These are phyloP conservation scores for Scylla paramamosain DNA, from an alignment of 1,140 invertebrate species.

Conservation along the genomic window DNA sequence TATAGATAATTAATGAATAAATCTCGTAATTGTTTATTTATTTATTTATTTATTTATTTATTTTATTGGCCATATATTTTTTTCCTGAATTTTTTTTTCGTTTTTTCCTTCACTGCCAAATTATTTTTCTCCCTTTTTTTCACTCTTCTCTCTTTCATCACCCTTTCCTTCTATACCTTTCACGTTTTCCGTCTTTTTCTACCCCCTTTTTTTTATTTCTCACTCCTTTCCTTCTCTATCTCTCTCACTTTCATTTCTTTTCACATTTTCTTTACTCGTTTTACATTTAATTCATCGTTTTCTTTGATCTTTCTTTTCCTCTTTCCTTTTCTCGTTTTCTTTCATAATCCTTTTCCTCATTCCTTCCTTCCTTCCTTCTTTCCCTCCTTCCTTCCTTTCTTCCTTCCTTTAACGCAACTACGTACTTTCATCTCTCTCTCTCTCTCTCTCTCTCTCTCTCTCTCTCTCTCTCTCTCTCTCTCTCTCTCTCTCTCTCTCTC, in stretches of 20 bases:
- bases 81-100: background rate
- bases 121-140: too few species aligned
- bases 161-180: background rate
- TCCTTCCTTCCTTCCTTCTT: background rate
- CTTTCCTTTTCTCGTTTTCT: background rate
- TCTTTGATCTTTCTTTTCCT: background rate
- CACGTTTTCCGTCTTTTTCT: background rate
- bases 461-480: background rate
- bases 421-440: background rate
- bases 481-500: background rate
- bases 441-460: conserved; percentile 34
- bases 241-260: background rate
- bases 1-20: too few species aligned
- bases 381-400: background rate
- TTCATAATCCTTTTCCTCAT: background rate
- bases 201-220: background rate
- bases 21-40: too few species aligned
- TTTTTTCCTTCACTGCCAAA: background rate
- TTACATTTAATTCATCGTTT: background rate
- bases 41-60: too few species aligned
- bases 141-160: too few species aligned
- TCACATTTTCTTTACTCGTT: background rate
- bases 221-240: background rate
- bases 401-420: background rate
- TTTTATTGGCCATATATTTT: too few species aligned